Evolutionary conservation across 2,113 vertebrate species (phyloP).

Genomic region (Stercorarius parasiticus): DNA sequence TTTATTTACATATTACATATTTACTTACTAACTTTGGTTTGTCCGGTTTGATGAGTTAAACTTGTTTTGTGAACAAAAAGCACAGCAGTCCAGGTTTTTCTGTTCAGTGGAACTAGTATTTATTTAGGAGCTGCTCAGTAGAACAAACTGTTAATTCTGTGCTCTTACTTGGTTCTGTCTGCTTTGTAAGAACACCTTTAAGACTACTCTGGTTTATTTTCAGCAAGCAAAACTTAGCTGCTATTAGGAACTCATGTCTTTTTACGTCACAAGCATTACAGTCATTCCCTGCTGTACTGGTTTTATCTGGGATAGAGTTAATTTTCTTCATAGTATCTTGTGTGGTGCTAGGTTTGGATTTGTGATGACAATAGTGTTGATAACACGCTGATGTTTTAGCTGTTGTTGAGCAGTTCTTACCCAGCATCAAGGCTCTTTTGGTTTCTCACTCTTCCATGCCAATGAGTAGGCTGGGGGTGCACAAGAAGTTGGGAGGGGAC

Average conservation of each 20-base stretch:
- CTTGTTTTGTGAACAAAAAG: background rate
- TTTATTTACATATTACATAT: background rate
- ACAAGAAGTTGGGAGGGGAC: background rate
- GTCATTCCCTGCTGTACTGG: background rate
- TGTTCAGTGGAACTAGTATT: background rate
- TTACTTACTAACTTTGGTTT: background rate
- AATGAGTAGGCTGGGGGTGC: fast-evolving
- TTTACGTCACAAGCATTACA: background rate
- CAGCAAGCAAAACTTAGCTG: background rate
- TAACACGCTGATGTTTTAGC: background rate
- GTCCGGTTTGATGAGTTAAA: background rate
- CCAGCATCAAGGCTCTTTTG: background rate
- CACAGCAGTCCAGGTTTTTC: background rate
- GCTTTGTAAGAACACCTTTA: background rate
- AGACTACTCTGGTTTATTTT: background rate
- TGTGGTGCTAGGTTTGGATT: background rate
- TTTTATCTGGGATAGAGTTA: background rate
- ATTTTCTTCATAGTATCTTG: background rate
- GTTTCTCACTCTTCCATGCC: background rate
- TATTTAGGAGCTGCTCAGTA: background rate
- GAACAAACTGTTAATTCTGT: background rate
- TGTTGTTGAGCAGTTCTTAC: background rate
- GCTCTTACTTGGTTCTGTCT: background rate
- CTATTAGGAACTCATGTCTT: background rate
- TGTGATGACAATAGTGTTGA: background rate